Evolutionary conservation across 1,140 invertebrate species (phyloP).

Genomic region (Drosophila malerkotliana): DNA sequence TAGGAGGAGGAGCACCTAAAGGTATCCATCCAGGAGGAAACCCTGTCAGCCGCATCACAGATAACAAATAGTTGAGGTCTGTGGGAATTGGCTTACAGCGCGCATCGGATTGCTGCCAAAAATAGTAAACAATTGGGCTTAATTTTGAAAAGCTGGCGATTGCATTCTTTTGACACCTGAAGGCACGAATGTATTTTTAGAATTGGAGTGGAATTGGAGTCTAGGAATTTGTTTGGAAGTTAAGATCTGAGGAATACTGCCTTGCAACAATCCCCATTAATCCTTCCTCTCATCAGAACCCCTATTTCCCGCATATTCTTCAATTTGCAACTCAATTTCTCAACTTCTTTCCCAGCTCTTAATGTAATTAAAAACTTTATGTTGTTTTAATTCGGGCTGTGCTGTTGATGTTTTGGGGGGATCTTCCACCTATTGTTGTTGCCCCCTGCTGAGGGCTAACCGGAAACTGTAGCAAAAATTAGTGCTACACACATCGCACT

Average conservation of each 20-base stretch:
- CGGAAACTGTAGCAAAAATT: conserved; percentile 63
- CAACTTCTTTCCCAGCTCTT: conserved; percentile 29
- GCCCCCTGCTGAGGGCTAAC: conserved; percentile 39
- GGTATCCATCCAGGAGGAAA: not conserved
- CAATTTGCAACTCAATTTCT: conserved; percentile 55
- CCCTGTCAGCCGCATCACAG: conserved; percentile 32
- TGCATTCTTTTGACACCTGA: conserved; percentile 7
- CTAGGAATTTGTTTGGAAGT: not conserved
- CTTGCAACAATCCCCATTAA: not conserved
- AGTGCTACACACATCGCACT: conserved; percentile 57
- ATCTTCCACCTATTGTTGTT: conserved; percentile 32
- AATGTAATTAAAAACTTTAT: conserved; percentile 69
- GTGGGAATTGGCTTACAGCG: conserved; percentile 28
- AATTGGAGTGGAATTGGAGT: not conserved
- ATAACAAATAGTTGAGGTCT: conserved; percentile 41
- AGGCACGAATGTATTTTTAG: not conserved
- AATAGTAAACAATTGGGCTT: conserved; percentile 10
- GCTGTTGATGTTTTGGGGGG: conserved; percentile 36
- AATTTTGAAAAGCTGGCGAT: not conserved
- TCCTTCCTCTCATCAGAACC: conserved; percentile 9
- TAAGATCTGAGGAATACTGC: no score
- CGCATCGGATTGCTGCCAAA: conserved; percentile 23
- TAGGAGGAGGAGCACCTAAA: not conserved
- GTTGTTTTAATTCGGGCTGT: conserved; percentile 69
- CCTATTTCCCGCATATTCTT: not conserved